A percentile compares a stretch with the other conserved stretches of the same genome.
Conservation (phyloP, 2,888 invertebrate genomes). For the Cheilosia impressa region DNA sequence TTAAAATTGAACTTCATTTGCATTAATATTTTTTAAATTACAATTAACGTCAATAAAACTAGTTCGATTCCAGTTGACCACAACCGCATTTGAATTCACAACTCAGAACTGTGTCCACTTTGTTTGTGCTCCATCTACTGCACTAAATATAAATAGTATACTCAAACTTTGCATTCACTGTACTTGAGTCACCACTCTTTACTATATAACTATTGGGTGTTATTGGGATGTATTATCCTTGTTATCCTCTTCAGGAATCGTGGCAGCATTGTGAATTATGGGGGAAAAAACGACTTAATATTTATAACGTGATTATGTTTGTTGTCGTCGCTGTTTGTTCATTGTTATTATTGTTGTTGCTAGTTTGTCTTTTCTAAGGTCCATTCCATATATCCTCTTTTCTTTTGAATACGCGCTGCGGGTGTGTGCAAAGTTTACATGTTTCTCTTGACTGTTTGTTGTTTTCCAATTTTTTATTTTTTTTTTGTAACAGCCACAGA, state of each 20-base stretch:
- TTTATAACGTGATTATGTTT: conserved; percentile 79
- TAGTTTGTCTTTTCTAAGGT: conserved; percentile 24
- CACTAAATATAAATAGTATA: no score
- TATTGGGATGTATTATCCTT: conserved; percentile 31
- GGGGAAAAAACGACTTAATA: conserved; percentile 66
- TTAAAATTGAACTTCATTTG: no score
- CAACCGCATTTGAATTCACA: no score
- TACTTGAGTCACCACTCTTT: conserved; percentile 22
- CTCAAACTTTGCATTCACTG: conserved; percentile 28
- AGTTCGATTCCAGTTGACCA: no score
- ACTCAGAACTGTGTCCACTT: no score
- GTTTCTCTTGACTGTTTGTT: conserved; percentile 60
- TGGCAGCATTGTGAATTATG: conserved; percentile 29
- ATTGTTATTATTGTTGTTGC: conserved; percentile 75
- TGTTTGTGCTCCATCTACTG: no score
- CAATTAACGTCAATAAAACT: no score
- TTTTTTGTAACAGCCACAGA: conserved; percentile 58
- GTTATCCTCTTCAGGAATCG: conserved; percentile 49
- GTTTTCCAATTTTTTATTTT: conserved; percentile 52
- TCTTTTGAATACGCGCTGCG: conserved; percentile 43
- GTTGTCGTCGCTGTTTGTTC: conserved; percentile 79
- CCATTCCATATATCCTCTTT: conserved; percentile 44
- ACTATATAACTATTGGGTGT: neutral
- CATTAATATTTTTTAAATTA: no score
- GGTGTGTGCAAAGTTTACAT: conserved; percentile 64